A percentile compares a stretch with the other conserved stretches of the same genome.
Evolutionary conservation across 2,888 invertebrate species (phyloP).

Genomic region (Actias luna): DNA sequence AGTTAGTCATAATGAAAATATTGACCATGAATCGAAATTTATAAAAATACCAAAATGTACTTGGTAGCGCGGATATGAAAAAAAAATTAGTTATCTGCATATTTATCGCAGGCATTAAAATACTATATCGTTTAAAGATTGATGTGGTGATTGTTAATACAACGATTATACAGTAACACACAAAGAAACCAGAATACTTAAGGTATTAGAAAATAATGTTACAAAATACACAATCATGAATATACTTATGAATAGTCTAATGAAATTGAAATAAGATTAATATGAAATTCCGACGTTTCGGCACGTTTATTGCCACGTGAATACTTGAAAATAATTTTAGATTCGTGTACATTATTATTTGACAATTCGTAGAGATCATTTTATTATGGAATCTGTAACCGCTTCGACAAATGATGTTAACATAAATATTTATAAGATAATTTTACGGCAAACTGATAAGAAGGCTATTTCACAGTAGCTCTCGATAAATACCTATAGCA

Average conservation of each 20-base stretch:
- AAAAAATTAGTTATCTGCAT: neutral
- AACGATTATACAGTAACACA: slow-evolving; percentile 12
- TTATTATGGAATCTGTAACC: slow-evolving; percentile 68
- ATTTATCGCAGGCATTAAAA: neutral
- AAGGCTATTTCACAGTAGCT: slow-evolving; percentile 34
- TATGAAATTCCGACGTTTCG: slow-evolving; percentile 50
- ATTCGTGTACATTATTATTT: slow-evolving; percentile 37
- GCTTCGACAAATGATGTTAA: slow-evolving; percentile 46
- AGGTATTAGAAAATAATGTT: slow-evolving; percentile 42
- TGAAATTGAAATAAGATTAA: slow-evolving; percentile 61
- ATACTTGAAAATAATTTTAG: slow-evolving; percentile 45
- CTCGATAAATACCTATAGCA: neutral
- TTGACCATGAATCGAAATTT: too few species aligned
- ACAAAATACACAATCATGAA: slow-evolving; percentile 45
- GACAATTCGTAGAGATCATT: slow-evolving; percentile 58
- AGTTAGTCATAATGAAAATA: neutral
- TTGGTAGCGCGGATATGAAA: too few species aligned
- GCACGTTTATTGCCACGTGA: slow-evolving; percentile 63
- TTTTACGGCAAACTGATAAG: slow-evolving; percentile 39
- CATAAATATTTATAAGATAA: slow-evolving; percentile 48
- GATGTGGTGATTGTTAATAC: slow-evolving; percentile 1
- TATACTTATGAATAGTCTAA: slow-evolving; percentile 47
- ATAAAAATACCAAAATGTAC: too few species aligned
- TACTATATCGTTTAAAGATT: neutral
- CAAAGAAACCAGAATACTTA: slow-evolving; percentile 21